phyloP scores from a whole-genome alignment of 1,140 invertebrate genomes.

The Lepidurus apus region DNA sequence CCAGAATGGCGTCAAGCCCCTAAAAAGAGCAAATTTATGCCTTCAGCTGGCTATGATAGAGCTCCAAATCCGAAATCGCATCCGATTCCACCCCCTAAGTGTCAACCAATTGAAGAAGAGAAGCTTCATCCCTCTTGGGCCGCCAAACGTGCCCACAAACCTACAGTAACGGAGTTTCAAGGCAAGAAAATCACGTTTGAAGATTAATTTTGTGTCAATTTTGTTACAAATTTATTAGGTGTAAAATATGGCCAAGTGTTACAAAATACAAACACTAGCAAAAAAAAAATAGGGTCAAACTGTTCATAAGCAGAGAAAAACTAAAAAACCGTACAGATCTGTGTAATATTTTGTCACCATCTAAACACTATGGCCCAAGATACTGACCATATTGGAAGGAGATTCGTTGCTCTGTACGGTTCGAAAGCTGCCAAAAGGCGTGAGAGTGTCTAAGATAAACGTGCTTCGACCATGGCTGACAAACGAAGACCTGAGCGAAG shows the following conservation, averaged over 20 bases:
- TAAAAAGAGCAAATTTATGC: neutral
- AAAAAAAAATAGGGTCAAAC: neutral
- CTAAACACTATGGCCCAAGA: neutral
- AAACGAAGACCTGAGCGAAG: conserved; percentile 34
- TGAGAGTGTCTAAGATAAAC: neutral
- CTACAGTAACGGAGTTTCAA: neutral
- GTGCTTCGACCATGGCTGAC: conserved; percentile 4
- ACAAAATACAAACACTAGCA: neutral
- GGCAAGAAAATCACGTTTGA: neutral
- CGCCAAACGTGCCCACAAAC: neutral
- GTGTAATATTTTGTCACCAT: neutral
- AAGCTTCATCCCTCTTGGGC: conserved; percentile 5
- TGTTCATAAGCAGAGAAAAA: no score
- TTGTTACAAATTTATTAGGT: conserved; percentile 1
- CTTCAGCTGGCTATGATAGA: neutral
- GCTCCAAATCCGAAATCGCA: no score
- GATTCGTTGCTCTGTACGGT: conserved; percentile 2
- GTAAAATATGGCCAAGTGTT: conserved; percentile 13
- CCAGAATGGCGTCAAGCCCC: neutral
- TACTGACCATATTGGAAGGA: neutral
- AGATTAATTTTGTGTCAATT: neutral
- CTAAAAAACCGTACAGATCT: neutral
- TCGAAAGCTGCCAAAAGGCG: conserved; percentile 1
- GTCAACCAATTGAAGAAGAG: neutral
- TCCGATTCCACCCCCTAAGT: neutral